phyloP scores from a whole-genome alignment of 2,888 invertebrate species.

The Biston stratarius region DNA sequence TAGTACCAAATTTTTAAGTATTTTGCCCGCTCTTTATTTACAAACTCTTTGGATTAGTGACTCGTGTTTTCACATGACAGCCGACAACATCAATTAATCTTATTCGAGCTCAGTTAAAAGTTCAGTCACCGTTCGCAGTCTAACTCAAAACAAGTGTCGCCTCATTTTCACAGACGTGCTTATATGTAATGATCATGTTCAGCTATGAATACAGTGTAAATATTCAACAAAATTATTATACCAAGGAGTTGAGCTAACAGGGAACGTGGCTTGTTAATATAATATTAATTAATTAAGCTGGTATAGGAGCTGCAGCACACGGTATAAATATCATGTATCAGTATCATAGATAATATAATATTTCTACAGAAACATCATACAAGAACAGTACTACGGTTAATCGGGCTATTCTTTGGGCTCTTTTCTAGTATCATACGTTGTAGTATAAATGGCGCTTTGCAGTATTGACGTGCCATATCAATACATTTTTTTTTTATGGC shows the following conservation, averaged over 20 bases:
- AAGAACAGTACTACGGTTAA: no score
- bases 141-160: slow-evolving; percentile 11
- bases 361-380: no score
- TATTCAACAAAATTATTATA: slow-evolving; percentile 69
- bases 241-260: slow-evolving; percentile 67
- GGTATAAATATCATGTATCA: slow-evolving; percentile 1
- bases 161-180: slow-evolving; percentile 23
- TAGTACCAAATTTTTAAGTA: no score
- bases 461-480: no score
- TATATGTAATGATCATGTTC: slow-evolving; percentile 50
- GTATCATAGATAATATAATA: neutral
- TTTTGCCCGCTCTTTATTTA: no score
- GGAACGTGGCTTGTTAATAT: slow-evolving; percentile 67
- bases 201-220: slow-evolving; percentile 59
- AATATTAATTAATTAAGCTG: slow-evolving; percentile 76
- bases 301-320: slow-evolving; percentile 44
- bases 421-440: no score
- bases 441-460: no score
- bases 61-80: slow-evolving; percentile 3
- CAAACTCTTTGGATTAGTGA: neutral
- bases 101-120: slow-evolving; percentile 9
- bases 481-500: no score
- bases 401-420: no score
- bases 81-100: slow-evolving; percentile 4
- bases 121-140: slow-evolving; percentile 7